Conservation (phyloP, 2,797 vertebrate species). For the Emys orbicularis region DNA sequence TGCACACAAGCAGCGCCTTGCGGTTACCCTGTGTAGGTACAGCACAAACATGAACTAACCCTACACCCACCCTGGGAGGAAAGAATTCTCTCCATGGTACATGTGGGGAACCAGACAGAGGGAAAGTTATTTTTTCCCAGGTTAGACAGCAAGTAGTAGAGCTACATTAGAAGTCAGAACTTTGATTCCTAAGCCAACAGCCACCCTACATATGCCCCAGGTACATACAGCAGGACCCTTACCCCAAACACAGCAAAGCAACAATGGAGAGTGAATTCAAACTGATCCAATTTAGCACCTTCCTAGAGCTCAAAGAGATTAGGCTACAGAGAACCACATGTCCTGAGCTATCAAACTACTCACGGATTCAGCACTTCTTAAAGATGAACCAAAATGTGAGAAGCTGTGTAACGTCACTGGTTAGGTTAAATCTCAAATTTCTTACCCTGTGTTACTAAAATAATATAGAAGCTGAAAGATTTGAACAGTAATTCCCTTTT, state of each 20-base stretch:
- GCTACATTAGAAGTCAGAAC: not conserved
- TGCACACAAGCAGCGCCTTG: not conserved
- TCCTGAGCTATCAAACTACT: not conserved
- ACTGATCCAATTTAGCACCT: not conserved
- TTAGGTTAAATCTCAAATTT: not conserved
- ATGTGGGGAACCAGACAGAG: not conserved
- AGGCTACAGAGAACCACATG: not conserved
- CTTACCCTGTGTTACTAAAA: not conserved
- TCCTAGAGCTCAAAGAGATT: not conserved
- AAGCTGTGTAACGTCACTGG: accelerated
- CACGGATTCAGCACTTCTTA: accelerated
- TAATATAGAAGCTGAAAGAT: accelerated
- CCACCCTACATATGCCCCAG: not conserved
- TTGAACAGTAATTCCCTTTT: not conserved
- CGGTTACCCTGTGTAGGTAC: accelerated
- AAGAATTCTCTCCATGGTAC: not conserved
- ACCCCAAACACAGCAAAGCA: not conserved
- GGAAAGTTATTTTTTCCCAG: not conserved
- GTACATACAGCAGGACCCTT: not conserved
- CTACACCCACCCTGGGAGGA: accelerated
- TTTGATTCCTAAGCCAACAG: not conserved
- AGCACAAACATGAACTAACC: not conserved
- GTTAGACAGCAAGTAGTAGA: not conserved
- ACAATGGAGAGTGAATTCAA: no score
- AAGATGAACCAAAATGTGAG: accelerated